phyloP scores from a whole-genome alignment of 2,888 invertebrate species.

The Crossocerus cetratus region DNA sequence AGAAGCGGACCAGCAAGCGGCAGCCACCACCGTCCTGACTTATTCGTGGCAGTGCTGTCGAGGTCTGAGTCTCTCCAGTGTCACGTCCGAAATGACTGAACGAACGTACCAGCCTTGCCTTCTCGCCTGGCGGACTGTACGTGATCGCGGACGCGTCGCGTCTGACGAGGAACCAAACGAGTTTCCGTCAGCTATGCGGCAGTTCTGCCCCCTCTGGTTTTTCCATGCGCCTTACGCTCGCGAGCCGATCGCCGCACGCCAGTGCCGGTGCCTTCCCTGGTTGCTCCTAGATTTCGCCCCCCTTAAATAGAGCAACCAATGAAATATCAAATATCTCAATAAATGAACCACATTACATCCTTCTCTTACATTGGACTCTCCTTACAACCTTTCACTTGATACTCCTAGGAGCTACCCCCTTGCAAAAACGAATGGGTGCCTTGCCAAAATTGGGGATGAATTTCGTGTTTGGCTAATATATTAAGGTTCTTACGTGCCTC shows the following conservation, averaged over 20 bases:
- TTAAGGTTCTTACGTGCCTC: no score
- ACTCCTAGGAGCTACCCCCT: background rate
- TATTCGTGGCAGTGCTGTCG: constrained; percentile 32
- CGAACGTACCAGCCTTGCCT: constrained; percentile 37
- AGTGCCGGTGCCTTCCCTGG: constrained; percentile 17
- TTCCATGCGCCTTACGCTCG: constrained; percentile 46
- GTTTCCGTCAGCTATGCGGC: constrained; percentile 63
- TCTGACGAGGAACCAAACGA: constrained; percentile 51
- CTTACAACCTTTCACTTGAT: background rate
- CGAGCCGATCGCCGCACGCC: constrained; percentile 23
- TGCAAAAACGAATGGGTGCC: no score
- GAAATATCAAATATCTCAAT: no score
- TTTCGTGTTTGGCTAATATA: no score
- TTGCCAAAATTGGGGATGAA: no score
- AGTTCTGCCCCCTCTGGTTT: constrained; percentile 51
- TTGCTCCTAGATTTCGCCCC: constrained; percentile 8
- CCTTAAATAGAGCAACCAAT: background rate
- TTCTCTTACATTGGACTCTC: background rate
- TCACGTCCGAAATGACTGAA: constrained; percentile 49
- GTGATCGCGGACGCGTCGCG: constrained; percentile 63
- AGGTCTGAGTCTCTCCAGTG: background rate
- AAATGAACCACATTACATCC: no score
- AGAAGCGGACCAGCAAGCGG: constrained; percentile 5
- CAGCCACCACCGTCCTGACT: background rate
- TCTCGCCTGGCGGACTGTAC: constrained; percentile 52